A percentile compares a stretch with the other conserved stretches of the same genome.
These are phyloP conservation scores for Erythrolamprus reginae DNA, from an alignment of 2,113 vertebrate genomes.

Conservation along the genomic window DNA sequence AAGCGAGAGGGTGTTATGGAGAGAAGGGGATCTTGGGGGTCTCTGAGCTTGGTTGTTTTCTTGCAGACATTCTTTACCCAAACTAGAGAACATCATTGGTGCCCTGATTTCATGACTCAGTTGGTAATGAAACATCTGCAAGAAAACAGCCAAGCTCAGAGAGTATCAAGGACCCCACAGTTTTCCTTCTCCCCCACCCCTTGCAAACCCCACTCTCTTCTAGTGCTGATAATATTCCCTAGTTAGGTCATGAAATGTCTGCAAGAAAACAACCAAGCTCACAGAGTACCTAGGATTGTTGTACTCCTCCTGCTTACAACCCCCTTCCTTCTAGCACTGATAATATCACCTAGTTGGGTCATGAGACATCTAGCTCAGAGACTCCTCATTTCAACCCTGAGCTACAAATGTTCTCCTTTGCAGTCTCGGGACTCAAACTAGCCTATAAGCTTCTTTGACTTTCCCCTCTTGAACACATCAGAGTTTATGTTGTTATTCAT, in stretches of 20 bases:
- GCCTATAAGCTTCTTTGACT: background rate
- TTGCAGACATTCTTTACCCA: background rate
- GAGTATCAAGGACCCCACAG: background rate
- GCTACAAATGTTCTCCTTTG: background rate
- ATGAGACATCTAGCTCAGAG: background rate
- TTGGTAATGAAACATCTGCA: background rate
- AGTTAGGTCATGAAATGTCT: background rate
- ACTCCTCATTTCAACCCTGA: background rate
- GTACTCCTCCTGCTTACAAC: no score
- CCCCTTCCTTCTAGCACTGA: background rate
- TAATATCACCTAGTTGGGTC: background rate
- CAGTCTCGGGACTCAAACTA: background rate
- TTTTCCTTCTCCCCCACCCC: background rate
- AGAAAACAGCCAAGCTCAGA: background rate
- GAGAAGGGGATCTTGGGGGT: accelerated
- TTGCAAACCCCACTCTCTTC: background rate
- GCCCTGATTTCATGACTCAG: background rate
- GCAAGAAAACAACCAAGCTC: background rate
- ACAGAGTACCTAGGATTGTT: background rate
- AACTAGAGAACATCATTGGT: background rate
- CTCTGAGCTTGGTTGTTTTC: background rate
- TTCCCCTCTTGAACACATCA: background rate
- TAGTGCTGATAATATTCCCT: background rate
- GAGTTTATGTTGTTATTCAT: background rate
- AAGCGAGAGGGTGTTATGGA: no score